Evolutionary conservation across 2,797 vertebrate species (phyloP), one percentile per base, ranked within the genome.

Genomic region (Sebastes kiyomatsui): DNA sequence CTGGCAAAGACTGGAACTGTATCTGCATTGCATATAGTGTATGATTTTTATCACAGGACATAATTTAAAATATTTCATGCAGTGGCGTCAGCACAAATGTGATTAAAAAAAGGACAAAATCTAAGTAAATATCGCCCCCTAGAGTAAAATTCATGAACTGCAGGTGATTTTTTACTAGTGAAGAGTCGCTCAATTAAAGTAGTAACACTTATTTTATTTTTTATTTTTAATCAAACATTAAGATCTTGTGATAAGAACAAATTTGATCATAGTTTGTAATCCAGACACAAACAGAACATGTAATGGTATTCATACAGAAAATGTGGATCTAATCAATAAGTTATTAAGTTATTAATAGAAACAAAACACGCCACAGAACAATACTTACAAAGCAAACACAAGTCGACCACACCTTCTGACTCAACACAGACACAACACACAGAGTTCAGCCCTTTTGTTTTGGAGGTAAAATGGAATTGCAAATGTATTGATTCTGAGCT

Each of bases 101-200:
- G 27, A 18, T 22, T 18, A 52, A 60, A 49, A 54, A 14, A 49
- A 49, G 46, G 11, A 38, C 4, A 60, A 14, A 67, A 18, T 0
- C 49, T 18, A 32, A 33, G 72, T 13, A 27, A 74, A 89, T 75
- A 60, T 75, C 65, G 61, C 92, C 93, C 75, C 80, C 93, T 88
- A 59, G 81, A 76, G 94, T 25, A 61, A 0, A 23, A 23, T 13
- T 3, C 1, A 7, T 22, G 52, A 86, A 90, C 3, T 75, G 55
- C 3, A 71, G 6, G 11, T 30, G 9, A 25, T 67, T 72, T 66
- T 59, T 59, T 14, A 70, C 49, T 67, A 46, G 42, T 9, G 12
- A 28, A 52, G 30, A 55, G 3, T 65, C 3, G 16, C 4, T 71
- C 11, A 49, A 32, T 1, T 42, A 3, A 13, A 11, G 7, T 71